A percentile compares a stretch with the other conserved stretches of the same genome.
These are phyloP conservation scores for Linurgus olivaceus DNA, from an alignment of 2,797 vertebrate genomes.

Conservation along the genomic window DNA sequence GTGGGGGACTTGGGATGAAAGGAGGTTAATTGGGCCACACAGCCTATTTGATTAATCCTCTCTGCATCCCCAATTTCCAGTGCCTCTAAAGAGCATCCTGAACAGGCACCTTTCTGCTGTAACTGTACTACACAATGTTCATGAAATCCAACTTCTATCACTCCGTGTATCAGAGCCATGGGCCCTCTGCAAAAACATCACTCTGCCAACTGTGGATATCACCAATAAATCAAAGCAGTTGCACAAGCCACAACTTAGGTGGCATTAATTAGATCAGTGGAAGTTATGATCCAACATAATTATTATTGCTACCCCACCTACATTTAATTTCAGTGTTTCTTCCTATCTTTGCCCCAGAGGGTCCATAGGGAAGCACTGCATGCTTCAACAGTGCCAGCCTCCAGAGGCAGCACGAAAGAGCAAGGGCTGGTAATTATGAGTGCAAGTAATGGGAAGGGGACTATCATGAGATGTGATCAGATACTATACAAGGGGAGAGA, in stretches of 20 bases:
- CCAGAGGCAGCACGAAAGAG: conserved; percentile 15
- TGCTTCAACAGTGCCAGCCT: conserved; percentile 32
- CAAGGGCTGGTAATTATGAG: conserved; percentile 28
- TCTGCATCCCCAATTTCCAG: neutral
- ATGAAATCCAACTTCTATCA: conserved; percentile 15
- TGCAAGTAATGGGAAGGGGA: conserved; percentile 43
- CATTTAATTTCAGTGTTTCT: conserved; percentile 48
- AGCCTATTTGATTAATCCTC: conserved; percentile 44
- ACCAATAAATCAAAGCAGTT: conserved; percentile 68
- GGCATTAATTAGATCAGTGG: conserved; percentile 58
- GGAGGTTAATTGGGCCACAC: conserved; percentile 39
- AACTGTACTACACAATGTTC: conserved; percentile 3
- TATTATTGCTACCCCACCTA: conserved; percentile 52
- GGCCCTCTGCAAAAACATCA: conserved; percentile 4
- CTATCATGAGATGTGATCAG: conserved; percentile 32
- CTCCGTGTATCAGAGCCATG: neutral
- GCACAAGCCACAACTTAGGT: conserved; percentile 69
- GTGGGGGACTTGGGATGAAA: conserved; percentile 51
- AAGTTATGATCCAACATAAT: conserved; percentile 62
- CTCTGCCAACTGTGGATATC: conserved; percentile 27
- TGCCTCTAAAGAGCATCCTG: conserved; percentile 30
- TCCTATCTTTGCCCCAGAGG: conserved; percentile 60
- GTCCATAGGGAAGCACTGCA: conserved; percentile 29
- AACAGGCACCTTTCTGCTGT: conserved; percentile 10
- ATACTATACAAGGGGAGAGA: neutral